Base-by-base conservation (phyloP, 1,140 invertebrate species). In the Drosophila athabasca region DNA sequence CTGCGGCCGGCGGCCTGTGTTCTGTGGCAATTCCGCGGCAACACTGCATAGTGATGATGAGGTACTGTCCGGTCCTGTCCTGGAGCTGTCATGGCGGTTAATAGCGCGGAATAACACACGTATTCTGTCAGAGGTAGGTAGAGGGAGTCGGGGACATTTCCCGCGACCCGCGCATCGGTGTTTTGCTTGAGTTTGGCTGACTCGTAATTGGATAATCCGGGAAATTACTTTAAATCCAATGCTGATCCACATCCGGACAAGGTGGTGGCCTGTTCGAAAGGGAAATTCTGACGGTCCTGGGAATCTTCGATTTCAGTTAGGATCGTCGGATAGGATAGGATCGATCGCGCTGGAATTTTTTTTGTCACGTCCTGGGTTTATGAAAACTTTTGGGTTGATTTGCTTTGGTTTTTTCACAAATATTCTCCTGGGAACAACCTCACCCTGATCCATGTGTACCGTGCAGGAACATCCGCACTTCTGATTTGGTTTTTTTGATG, bases 141-240 rank as follows among this genome's bases (percentile, higher is more conserved):
- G 41, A 41, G 7, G 15, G 26, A 19, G 44, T 50, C 24, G 26
- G 31, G 50, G 46, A 82, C 82, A 68, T 66, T 81, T 62, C 79
- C 74, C 43, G 51, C 19, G 26, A 49, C 35, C 62, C 68, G 49
- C 60, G 50, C 59, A 45, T 35, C 61, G 62, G 53, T 75, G 67
- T 80, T 89, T 81, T 78, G 82, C 82, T 85, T 87, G 82, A 88
- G 69, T 88, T 89, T 84, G 53, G 76, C 73, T 89, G 88, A 90
- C 88, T 90, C 83, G 77, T 90, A 90, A 90, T 90, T 90, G 83
- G 88, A 88, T 90, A 88, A 90, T 67, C 75, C 72, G 83, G 83
- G 80, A 81, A 88, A 90, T 89, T 79, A 85, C 80, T 81, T 79
- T 76, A 79, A 90, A 88, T 82, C 84, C 80, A 52, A 62, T 58